phyloP scores from a whole-genome alignment of 2,888 invertebrate genomes.

The Alcis repandata region DNA sequence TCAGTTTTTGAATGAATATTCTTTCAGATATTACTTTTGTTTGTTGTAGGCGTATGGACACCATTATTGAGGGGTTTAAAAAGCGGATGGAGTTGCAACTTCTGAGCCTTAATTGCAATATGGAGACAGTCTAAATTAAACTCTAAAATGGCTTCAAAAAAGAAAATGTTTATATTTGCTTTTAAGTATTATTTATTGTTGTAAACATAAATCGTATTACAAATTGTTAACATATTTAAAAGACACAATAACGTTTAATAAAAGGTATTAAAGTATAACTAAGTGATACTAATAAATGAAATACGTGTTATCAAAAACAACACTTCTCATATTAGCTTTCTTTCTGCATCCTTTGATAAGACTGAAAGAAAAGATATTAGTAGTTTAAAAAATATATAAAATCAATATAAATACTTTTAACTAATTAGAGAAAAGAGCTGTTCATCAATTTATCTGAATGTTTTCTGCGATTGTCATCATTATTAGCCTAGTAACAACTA shows the following conservation, averaged over 20 bases:
- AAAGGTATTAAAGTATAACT: constrained; percentile 39
- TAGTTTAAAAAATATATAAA: not conserved
- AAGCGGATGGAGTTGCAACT: constrained; percentile 90
- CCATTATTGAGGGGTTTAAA: constrained; percentile 87
- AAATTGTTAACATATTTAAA: constrained; percentile 35
- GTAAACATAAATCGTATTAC: constrained; percentile 38
- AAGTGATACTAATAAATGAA: constrained; percentile 13
- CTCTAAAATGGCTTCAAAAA: not conserved
- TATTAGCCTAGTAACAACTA: no score
- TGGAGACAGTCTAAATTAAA: constrained; percentile 71
- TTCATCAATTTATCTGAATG: no score
- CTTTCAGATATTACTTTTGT: constrained; percentile 4
- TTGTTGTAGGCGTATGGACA: constrained; percentile 87
- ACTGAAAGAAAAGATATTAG: constrained; percentile 33
- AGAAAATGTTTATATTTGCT: constrained; percentile 26
- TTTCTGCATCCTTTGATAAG: constrained; percentile 51
- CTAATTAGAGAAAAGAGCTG: no score
- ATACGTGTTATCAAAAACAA: constrained; percentile 25
- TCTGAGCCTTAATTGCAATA: constrained; percentile 86
- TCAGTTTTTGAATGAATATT: not conserved
- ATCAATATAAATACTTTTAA: no score
- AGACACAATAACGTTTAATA: constrained; percentile 33
- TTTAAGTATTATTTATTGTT: constrained; percentile 49
- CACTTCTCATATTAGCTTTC: constrained; percentile 36
- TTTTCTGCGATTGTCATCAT: no score